Evolutionary conservation across 2,113 vertebrate genomes (phyloP).

Genomic region (Melanostigma gelatinosum): DNA sequence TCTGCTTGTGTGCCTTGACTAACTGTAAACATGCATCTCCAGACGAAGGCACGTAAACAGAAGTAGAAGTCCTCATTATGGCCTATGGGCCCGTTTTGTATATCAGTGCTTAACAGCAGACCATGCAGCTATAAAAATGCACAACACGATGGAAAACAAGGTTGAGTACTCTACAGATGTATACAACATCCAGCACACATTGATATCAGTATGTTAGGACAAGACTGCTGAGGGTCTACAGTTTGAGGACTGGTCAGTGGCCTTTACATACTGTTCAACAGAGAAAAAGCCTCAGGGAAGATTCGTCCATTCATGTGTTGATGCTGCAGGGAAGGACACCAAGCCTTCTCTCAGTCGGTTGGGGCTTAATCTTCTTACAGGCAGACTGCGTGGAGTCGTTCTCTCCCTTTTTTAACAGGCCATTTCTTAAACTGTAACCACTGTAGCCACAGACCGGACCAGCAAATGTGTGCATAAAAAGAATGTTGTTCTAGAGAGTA

Average conservation of each 20-base stretch:
- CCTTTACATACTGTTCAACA: conserved; percentile 36
- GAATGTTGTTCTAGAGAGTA: conserved; percentile 7
- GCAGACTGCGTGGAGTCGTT: conserved; percentile 21
- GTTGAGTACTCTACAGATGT: not conserved
- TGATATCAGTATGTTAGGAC: conserved; percentile 11
- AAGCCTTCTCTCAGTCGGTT: conserved; percentile 7
- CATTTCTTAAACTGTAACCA: conserved; percentile 25
- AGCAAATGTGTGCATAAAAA: not conserved
- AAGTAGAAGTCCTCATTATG: not conserved
- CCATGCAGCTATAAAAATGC: not conserved
- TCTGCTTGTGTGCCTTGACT: not conserved
- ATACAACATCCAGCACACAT: not conserved
- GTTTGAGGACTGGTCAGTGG: conserved; percentile 14
- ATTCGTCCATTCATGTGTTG: conserved; percentile 40
- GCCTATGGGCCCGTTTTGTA: not conserved
- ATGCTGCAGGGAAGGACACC: conserved; percentile 49
- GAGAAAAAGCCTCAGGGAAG: not conserved
- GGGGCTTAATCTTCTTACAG: conserved; percentile 52
- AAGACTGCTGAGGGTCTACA: conserved; percentile 17
- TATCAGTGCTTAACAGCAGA: not conserved
- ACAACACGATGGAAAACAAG: conserved; percentile 13
- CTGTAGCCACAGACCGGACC: not conserved
- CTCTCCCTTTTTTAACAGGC: not conserved
- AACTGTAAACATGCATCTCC: conserved; percentile 5
- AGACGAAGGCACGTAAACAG: not conserved